phyloP scores from a whole-genome alignment of 2,797 vertebrate species.

The Parauchenoglanis ngamensis region DNA sequence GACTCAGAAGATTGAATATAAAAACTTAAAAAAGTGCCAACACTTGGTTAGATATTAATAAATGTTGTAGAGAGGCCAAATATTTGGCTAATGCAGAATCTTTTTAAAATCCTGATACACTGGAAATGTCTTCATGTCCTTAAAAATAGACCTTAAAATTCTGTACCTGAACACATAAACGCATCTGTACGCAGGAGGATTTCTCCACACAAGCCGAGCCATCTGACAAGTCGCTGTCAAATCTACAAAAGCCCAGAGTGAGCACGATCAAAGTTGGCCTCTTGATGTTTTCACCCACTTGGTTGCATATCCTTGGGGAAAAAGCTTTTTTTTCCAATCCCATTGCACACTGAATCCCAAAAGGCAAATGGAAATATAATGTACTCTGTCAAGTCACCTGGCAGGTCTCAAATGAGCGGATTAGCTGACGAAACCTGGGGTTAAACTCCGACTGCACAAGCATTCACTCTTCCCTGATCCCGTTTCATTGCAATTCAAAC shows the following conservation, averaged over 20 bases:
- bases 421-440: conserved; percentile 59
- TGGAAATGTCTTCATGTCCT: background rate
- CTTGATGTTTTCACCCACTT: conserved; percentile 74
- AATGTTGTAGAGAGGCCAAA: background rate
- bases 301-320: conserved; percentile 71
- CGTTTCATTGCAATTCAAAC: conserved; percentile 77
- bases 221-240: conserved; percentile 63
- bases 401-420: conserved; percentile 69
- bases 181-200: conserved; percentile 32
- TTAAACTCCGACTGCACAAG: conserved; percentile 67
- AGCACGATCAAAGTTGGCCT: conserved; percentile 61
- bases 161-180: conserved; percentile 10
- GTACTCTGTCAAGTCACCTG: conserved; percentile 67
- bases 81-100: conserved; percentile 3
- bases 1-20: background rate
- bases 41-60: background rate
- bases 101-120: background rate
- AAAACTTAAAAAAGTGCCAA: background rate
- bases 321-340: conserved; percentile 48
- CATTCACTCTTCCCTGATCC: conserved; percentile 61
- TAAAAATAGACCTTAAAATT: background rate
- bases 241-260: conserved; percentile 63
- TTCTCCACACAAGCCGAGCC: conserved; percentile 53
- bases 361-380: conserved; percentile 66
- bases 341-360: conserved; percentile 68